Conservation (phyloP, 2,888 invertebrate genomes). For the Diadegma fenestrale region DNA sequence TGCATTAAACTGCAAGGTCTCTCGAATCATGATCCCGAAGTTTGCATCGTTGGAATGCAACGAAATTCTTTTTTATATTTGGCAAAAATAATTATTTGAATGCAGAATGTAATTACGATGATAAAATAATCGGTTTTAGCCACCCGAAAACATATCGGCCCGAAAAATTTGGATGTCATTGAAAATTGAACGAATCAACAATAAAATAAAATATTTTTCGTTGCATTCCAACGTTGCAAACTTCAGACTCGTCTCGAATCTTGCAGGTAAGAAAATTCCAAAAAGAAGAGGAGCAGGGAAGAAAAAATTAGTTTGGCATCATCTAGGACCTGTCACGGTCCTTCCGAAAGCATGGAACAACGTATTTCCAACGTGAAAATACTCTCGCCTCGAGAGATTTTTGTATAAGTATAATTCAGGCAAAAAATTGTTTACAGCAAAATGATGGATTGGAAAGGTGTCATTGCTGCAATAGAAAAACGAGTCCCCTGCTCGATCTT, state of each 20-base stretch:
- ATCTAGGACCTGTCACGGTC: neutral
- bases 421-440: conserved; percentile 10
- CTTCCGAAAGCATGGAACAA: neutral
- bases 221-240: no score
- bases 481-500: neutral
- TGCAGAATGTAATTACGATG: no score
- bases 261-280: neutral
- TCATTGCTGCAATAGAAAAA: conserved; percentile 16
- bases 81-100: no score
- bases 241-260: no score
- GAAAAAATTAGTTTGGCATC: neutral
- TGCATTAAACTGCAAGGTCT: neutral
- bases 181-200: no score
- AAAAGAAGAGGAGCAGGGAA: neutral
- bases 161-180: no score
- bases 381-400: neutral
- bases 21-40: no score
- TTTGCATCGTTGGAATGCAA: no score
- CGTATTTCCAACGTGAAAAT: neutral
- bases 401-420: conserved; percentile 17
- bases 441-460: conserved; percentile 16
- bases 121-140: no score
- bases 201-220: no score
- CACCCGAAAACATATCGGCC: no score
- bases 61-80: no score